These are phyloP conservation scores for Drosophila lowei DNA, from an alignment of 1,140 invertebrate genomes.

Conservation along the genomic window DNA sequence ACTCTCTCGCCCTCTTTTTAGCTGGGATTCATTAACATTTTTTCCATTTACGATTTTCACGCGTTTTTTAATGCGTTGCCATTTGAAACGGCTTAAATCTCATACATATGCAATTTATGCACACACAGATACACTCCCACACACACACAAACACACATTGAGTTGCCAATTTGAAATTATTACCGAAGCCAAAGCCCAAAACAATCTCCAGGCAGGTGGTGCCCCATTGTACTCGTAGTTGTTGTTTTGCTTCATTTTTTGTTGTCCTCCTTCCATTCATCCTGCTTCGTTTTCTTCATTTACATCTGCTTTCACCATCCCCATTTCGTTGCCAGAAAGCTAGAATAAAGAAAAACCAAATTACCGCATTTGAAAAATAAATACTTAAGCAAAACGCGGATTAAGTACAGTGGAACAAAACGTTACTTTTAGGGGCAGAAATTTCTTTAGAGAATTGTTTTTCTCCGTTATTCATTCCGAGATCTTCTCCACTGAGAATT, in stretches of 20 bases:
- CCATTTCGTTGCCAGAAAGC: conserved; percentile 4
- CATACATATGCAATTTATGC: conserved; percentile 79
- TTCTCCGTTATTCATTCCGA: background rate
- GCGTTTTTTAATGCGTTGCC: conserved; percentile 67
- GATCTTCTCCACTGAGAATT: no score
- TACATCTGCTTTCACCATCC: conserved; percentile 24
- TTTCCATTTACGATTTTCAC: conserved; percentile 75
- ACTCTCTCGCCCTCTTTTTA: conserved; percentile 14
- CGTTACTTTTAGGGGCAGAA: background rate
- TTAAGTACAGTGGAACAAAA: conserved; percentile 46
- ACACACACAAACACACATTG: conserved; percentile 24
- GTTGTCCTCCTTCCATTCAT: background rate
- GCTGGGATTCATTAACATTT: conserved; percentile 75
- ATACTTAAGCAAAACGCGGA: conserved; percentile 30
- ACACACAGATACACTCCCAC: conserved; percentile 30
- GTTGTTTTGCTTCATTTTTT: conserved; percentile 11
- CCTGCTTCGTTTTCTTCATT: conserved; percentile 20
- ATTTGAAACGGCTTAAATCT: conserved; percentile 72
- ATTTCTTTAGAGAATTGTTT: background rate
- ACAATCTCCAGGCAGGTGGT: conserved; percentile 61
- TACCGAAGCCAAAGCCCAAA: conserved; percentile 42
- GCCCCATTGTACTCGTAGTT: conserved; percentile 9
- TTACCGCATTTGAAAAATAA: conserved; percentile 68
- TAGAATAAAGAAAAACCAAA: conserved; percentile 62
- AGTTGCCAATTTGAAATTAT: conserved; percentile 78